Conservation (phyloP, 2,888 invertebrate genomes). For the Pristionchus entomophagus region DNA sequence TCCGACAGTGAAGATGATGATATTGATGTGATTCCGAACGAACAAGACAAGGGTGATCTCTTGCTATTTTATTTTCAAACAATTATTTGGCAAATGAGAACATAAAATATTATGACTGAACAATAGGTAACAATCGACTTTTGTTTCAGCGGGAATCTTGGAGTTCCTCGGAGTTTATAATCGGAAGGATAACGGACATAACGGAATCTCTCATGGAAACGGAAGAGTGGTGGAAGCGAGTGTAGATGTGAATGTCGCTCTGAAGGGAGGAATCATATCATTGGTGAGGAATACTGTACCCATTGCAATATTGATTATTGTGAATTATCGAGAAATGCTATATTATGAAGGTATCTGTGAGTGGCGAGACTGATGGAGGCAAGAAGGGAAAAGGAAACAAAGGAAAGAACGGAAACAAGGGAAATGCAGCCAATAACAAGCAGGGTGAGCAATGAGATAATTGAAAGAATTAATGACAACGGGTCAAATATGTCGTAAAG, state of each 20-base stretch:
- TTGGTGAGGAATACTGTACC: background rate
- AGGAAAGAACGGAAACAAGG: background rate
- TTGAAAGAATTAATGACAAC: no score
- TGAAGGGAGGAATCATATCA: background rate
- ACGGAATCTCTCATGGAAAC: background rate
- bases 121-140: no score
- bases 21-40: constrained; percentile 22
- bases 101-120: no score
- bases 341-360: background rate
- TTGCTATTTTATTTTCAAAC: background rate
- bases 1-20: constrained; percentile 31
- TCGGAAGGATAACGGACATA: background rate
- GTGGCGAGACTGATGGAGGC: background rate
- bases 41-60: constrained; percentile 43
- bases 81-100: no score
- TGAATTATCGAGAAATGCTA: background rate
- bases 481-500: no score
- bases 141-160: background rate
- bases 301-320: background rate
- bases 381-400: background rate
- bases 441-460: background rate
- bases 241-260: constrained; percentile 23
- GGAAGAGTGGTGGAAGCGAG: constrained; percentile 36
- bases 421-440: background rate
- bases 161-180: background rate